Evolutionary conservation across 1,140 invertebrate species (phyloP), one percentile per base, ranked within the genome.

Genomic region (Procambarus clarkii): DNA sequence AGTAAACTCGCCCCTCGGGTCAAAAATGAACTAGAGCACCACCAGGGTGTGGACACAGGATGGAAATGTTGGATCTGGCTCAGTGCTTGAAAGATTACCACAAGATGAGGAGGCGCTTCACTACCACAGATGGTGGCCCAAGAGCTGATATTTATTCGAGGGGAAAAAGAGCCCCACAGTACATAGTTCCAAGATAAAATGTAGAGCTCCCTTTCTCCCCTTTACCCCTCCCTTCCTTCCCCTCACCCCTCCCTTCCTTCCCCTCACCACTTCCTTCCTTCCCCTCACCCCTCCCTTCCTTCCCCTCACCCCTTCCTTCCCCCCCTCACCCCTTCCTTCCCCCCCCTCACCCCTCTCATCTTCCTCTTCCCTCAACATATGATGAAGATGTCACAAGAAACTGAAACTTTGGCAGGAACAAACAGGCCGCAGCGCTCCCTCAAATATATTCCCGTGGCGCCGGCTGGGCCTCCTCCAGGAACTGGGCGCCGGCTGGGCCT

Each of bases 371-470:
- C n/a, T 54, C n/a, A 45, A 11, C n/a, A n/a, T 18, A 11, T 80
- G 78, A 80, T 54, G 13, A 80, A 80, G 78, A 18, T 81, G 79
- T 81, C 48, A 58, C 48, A 24, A 81, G 54, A 50, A 81, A 24
- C 79, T 45, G 79, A 81, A 81, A 81, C 79, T 81, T 81, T 21
- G 79, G 48, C 48, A 81, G 79, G 79, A 81, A 81, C 79, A 81
- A 81, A 81, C 79, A 81, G 69, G 69, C 9, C 13, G 79, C 5
- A 48, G 45, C 24, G 48, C n/a, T 58, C 58, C 79, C 54, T 54
- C 79, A 81, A 54, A 81, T 45, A 81, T 81, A 81, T 81, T 81
- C 54, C 34, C 21, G n/a, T 18, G 48, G 24, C 48, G 48, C 79
- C 45, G 60, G 60, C 60, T 21, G 60, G 4, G 60, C 60, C 60